Evolutionary conservation across 2,888 invertebrate species (phyloP).

Genomic region (Oligia latruncula): DNA sequence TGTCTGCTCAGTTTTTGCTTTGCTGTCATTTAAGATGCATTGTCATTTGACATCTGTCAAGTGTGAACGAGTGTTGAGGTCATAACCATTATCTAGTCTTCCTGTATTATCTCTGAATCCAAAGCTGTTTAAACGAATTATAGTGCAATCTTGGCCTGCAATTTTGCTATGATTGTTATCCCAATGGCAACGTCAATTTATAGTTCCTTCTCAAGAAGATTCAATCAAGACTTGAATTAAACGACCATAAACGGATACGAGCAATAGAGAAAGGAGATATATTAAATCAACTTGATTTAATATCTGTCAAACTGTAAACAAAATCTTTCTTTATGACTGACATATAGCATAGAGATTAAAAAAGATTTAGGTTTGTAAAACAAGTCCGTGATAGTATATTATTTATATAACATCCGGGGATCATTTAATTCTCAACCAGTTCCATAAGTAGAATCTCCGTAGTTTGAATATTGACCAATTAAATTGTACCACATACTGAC

Average conservation of each 20-base stretch:
- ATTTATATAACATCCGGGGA: conserved; percentile 26
- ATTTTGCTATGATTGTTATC: conserved; percentile 11
- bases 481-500: conserved; percentile 55
- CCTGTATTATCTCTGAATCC: neutral
- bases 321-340: conserved; percentile 34
- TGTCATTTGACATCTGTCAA: conserved; percentile 5
- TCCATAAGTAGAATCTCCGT: conserved; percentile 37
- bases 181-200: neutral
- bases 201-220: conserved; percentile 12
- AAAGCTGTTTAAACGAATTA: conserved; percentile 4
- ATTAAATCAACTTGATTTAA: conserved; percentile 23
- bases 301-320: conserved; percentile 42
- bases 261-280: conserved; percentile 34
- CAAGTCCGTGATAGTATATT: conserved; percentile 25
- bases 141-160: conserved; percentile 17
- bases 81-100: conserved; percentile 3
- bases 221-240: conserved; percentile 37
- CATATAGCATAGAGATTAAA: conserved; percentile 25
- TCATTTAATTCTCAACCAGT: conserved; percentile 62
- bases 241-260: conserved; percentile 10
- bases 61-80: neutral
- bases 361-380: conserved; percentile 44
- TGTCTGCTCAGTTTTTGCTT: neutral
- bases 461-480: conserved; percentile 56
- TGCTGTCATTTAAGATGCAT: neutral